Percentiles rank a stretch among this genome's conserved stretches.
phyloP scores from a whole-genome alignment of 2,888 invertebrate species.

The Pachliopta kotzebuea region DNA sequence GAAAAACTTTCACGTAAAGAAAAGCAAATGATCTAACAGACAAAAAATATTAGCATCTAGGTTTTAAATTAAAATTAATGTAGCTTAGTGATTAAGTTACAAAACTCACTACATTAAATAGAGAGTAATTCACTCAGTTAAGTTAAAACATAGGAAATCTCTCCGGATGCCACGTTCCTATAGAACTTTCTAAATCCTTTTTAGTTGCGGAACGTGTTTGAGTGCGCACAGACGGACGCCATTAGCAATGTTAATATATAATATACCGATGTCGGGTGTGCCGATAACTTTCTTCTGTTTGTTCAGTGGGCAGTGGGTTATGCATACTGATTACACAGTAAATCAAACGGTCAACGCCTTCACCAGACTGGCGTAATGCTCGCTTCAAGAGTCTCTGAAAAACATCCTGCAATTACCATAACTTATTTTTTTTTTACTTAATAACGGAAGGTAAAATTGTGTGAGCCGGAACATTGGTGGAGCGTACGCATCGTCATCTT shows the following conservation, averaged over 20 bases:
- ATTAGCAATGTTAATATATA: slow-evolving; percentile 35
- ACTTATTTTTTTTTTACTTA: too few species aligned
- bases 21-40: too few species aligned
- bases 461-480: too few species aligned
- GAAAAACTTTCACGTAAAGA: too few species aligned
- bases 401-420: too few species aligned
- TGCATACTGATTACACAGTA: slow-evolving; percentile 22
- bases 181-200: slow-evolving; percentile 66
- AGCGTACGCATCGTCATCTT: too few species aligned
- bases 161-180: slow-evolving; percentile 35
- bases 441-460: too few species aligned
- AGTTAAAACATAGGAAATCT: slow-evolving; percentile 26
- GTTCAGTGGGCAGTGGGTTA: slow-evolving; percentile 32
- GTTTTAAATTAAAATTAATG: too few species aligned
- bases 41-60: too few species aligned
- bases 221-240: slow-evolving; percentile 32
- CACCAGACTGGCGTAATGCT: not conserved
- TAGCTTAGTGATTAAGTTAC: too few species aligned
- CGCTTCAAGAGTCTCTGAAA: not conserved
- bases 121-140: not conserved
- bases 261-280: slow-evolving; percentile 35
- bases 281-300: slow-evolving; percentile 51
- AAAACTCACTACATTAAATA: too few species aligned
- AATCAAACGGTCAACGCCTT: not conserved
- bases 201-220: slow-evolving; percentile 57